A percentile compares a stretch with the other conserved stretches of the same genome.
Evolutionary conservation across 2,888 invertebrate genomes (phyloP).

Genomic region (Torymus tubicola): DNA sequence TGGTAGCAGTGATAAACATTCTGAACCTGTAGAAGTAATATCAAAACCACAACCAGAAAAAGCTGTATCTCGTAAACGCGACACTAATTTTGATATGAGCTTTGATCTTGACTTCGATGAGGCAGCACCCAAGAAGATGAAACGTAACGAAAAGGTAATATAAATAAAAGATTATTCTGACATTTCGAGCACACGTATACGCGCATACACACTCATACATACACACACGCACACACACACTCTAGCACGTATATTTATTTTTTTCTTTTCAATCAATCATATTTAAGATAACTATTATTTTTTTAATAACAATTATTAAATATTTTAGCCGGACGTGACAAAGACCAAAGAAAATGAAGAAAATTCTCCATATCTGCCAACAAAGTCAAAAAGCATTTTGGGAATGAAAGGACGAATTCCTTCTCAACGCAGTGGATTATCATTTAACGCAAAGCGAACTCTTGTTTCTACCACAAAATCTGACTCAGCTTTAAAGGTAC

Average conservation of each 20-base stretch:
- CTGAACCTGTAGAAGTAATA: constrained; percentile 17
- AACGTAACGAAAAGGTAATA: constrained; percentile 13
- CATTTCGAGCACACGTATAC: no score
- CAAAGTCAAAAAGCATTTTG: constrained; percentile 58
- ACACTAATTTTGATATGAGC: not conserved
- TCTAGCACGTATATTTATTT: constrained; percentile 9
- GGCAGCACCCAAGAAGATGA: constrained; percentile 31
- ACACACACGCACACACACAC: no score
- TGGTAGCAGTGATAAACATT: constrained; percentile 1
- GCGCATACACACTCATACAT: no score
- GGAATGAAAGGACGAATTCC: constrained; percentile 43
- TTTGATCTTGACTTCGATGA: constrained; percentile 21
- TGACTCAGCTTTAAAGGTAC: constrained; percentile 28
- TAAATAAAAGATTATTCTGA: constrained; percentile 34
- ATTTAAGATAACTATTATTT: not conserved
- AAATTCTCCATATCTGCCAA: constrained; percentile 62
- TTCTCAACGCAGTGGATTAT: constrained; percentile 18
- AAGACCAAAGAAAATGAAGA: constrained; percentile 58
- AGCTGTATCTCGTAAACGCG: constrained; percentile 48
- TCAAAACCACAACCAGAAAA: constrained; percentile 6
- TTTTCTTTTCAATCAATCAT: not conserved
- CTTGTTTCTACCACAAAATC: constrained; percentile 36
- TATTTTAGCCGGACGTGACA: constrained; percentile 42
- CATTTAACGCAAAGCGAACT: constrained; percentile 2
- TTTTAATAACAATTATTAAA: not conserved